These are phyloP conservation scores for Rhinatrema bivittatum DNA, from an alignment of 2,797 vertebrate genomes.

Conservation along the genomic window DNA sequence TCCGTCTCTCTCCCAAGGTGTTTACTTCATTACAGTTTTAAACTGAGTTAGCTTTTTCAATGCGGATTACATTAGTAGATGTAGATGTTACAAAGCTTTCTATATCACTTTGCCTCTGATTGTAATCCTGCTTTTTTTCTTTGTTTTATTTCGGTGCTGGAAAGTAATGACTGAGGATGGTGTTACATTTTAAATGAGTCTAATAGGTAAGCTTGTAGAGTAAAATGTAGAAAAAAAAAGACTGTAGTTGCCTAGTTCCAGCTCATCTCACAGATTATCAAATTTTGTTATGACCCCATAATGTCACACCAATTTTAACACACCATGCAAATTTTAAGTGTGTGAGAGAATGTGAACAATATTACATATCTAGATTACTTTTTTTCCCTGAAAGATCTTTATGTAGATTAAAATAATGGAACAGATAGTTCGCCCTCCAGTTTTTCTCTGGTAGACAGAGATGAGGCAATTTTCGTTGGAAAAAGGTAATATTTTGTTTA, in stretches of 20 bases:
- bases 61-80: constrained; percentile 45
- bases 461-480: too few species aligned
- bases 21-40: constrained; percentile 61
- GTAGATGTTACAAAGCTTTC: constrained; percentile 44
- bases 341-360: constrained; percentile 42
- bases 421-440: background rate
- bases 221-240: constrained; percentile 43
- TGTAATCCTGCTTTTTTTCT: constrained; percentile 51
- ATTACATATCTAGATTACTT: constrained; percentile 16
- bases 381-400: constrained; percentile 15
- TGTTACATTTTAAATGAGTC: constrained; percentile 49
- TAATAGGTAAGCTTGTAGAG: constrained; percentile 56
- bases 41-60: constrained; percentile 46
- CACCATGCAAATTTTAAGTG: constrained; percentile 46
- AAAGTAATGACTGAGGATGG: constrained; percentile 47
- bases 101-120: constrained; percentile 56
- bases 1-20: constrained; percentile 59
- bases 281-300: constrained; percentile 36
- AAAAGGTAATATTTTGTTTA: too few species aligned
- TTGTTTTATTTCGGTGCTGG: constrained; percentile 52
- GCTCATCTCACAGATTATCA: constrained; percentile 40
- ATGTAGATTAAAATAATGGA: background rate
- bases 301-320: constrained; percentile 39
- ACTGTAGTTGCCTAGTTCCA: constrained; percentile 42
- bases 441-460: too few species aligned